Percentiles rank a stretch among this genome's conserved stretches.
phyloP scores from a whole-genome alignment of 1,140 invertebrate genomes.

The Heterodera carotae region DNA sequence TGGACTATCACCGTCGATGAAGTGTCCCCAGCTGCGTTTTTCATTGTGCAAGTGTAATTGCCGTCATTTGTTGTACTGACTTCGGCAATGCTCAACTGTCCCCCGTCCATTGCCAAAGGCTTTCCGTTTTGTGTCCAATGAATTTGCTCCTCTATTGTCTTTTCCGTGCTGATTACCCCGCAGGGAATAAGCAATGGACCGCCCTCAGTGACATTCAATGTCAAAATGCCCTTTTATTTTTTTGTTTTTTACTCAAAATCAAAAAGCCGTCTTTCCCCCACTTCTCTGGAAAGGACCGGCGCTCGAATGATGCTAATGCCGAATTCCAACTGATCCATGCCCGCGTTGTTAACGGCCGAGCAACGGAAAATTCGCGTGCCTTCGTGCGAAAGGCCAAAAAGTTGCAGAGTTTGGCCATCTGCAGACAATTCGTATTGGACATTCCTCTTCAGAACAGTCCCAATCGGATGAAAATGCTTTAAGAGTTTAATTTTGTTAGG shows the following conservation, averaged over 20 bases:
- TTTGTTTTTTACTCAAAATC: not conserved
- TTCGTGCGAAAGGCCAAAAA: slow-evolving; percentile 43
- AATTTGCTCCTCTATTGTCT: slow-evolving; percentile 1
- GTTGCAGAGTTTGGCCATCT: slow-evolving; percentile 41
- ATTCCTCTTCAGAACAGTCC: slow-evolving; percentile 23
- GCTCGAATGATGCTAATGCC: slow-evolving; percentile 38
- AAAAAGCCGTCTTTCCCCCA: not conserved
- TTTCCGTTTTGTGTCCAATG: slow-evolving; percentile 27
- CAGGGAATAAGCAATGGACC: slow-evolving; percentile 48
- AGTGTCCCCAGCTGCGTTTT: slow-evolving; percentile 61
- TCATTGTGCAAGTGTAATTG: slow-evolving; percentile 66
- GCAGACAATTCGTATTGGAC: slow-evolving; percentile 23
- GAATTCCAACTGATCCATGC: slow-evolving; percentile 48
- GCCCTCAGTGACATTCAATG: slow-evolving; percentile 55
- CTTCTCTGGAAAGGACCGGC: not conserved
- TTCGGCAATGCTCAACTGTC: slow-evolving; percentile 57
- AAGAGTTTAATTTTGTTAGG: not conserved
- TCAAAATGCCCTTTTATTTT: slow-evolving; percentile 38
- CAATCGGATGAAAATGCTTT: slow-evolving; percentile 26
- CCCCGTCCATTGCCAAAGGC: slow-evolving; percentile 17
- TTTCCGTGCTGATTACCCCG: slow-evolving; percentile 43
- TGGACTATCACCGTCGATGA: slow-evolving; percentile 38
- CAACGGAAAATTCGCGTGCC: slow-evolving; percentile 46
- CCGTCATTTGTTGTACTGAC: slow-evolving; percentile 62
- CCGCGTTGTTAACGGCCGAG: slow-evolving; percentile 54